These are phyloP conservation scores for Brachionus calyciflorus DNA, from an alignment of 1,140 invertebrate species.

Conservation along the genomic window DNA sequence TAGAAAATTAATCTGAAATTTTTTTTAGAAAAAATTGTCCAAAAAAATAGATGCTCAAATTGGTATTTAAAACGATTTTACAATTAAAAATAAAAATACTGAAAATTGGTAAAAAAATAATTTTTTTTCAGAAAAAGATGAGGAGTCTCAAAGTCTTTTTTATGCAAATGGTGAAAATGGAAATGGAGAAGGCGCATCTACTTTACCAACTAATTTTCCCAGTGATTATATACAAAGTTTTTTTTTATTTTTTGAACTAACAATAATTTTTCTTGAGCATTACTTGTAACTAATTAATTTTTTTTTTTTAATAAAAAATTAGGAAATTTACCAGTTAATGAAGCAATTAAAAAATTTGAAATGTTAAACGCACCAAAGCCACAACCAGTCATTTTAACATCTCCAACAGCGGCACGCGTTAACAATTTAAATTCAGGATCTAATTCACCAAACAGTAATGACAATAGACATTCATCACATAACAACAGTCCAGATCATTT, in stretches of 20 bases:
- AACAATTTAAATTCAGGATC: not conserved
- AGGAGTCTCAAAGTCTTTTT: not conserved
- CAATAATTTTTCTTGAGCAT: too few species aligned
- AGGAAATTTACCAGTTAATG: constrained; percentile 42
- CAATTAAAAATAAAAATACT: too few species aligned
- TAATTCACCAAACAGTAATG: not conserved
- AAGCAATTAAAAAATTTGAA: constrained; percentile 40
- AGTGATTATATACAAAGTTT: constrained; percentile 29
- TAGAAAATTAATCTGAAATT: too few species aligned
- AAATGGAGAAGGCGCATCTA: not conserved
- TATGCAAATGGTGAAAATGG: not conserved
- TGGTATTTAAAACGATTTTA: too few species aligned
- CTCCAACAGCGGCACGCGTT: not conserved
- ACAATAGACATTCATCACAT: not conserved
- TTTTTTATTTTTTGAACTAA: constrained; percentile 26
- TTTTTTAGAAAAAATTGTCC: too few species aligned
- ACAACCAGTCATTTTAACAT: not conserved
- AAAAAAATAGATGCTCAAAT: too few species aligned
- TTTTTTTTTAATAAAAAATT: not conserved
- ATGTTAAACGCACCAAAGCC: constrained; percentile 24
- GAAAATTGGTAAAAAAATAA: too few species aligned
- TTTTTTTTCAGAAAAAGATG: constrained; percentile 28
- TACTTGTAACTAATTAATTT: not conserved
- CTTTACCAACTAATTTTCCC: constrained; percentile 3
- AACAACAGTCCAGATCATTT: constrained; percentile 9